phyloP scores from a whole-genome alignment of 2,888 invertebrate genomes.

The Hirtodrosophila cameraria region DNA sequence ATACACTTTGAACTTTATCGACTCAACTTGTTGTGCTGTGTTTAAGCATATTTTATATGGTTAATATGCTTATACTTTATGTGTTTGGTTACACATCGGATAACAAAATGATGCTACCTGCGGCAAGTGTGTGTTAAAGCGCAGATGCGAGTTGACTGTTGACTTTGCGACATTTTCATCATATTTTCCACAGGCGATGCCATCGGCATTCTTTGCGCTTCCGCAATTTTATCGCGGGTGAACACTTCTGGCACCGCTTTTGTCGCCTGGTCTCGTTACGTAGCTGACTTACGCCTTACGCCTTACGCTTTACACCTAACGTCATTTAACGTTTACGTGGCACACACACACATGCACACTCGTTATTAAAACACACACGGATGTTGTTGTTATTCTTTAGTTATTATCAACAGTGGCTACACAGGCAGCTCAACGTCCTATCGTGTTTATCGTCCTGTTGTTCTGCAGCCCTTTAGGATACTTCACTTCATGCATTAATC shows the following conservation, averaged over 20 bases:
- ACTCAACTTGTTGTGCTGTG: too few relatives aligned
- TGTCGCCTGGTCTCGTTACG: conserved; percentile 30
- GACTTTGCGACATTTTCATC: conserved; percentile 42
- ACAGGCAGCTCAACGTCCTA: conserved; percentile 6
- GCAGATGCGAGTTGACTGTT: conserved; percentile 11
- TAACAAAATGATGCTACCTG: too few relatives aligned
- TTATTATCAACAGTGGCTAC: conserved; percentile 41
- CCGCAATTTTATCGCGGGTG: conserved; percentile 76
- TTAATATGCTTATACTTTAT: too few relatives aligned
- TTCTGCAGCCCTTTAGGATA: conserved; percentile 11
- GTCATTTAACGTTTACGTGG: conserved; percentile 55
- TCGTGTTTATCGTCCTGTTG: not conserved
- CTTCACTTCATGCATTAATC: conserved; percentile 71
- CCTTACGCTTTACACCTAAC: conserved; percentile 23
- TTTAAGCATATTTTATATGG: too few relatives aligned
- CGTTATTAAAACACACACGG: conserved; percentile 56
- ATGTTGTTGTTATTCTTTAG: conserved; percentile 13
- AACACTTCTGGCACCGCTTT: conserved; percentile 44
- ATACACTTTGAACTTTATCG: too few relatives aligned
- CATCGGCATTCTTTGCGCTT: conserved; percentile 72
- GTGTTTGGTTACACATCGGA: too few relatives aligned
- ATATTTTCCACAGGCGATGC: conserved; percentile 45
- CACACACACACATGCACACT: conserved; percentile 15
- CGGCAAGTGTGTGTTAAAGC: too few relatives aligned
- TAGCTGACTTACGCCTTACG: conserved; percentile 23